Evolutionary conservation across 2,113 vertebrate genomes (phyloP), one percentile per base, ranked within the genome.

Genomic region (Chascanopsetta lugubris): DNA sequence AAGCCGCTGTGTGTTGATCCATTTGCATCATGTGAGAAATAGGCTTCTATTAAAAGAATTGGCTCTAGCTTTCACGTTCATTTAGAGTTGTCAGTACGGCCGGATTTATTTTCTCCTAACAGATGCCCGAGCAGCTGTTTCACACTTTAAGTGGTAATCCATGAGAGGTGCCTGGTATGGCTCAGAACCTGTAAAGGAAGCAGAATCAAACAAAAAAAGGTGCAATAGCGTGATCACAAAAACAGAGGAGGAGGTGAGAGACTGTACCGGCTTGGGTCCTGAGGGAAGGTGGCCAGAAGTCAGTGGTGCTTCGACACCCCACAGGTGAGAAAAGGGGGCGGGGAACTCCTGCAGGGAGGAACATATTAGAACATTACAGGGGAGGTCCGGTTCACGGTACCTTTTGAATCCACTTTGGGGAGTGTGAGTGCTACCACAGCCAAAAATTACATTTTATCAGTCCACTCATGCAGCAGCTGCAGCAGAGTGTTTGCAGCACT

Each of bases 81-180:
- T 59, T 79, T 69, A 38, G 58, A 38, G 32, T 43, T 55, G 65
- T 69, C 70, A 61, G 51, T 61, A 66, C 17, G 3, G 8, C 20
- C 13, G n/a, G 22, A 66, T 61, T 51, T 49, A 75, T 75, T 75
- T 65, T 70, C 45, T 15, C 51, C 30, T 15, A 7, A 48, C 60
- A 45, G 53, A 59, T 48, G 74, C 49, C 66, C 50, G 15, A 69
- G 65, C 24, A 65, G 49, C 55, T 61, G 43, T 45, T 69, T 61
- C 65, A 56, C 49, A 56, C 48, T 56, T 50, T 50, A 61, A 61
- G 50, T 51, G 49, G 18, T 57, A 34, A 70, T 65, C 49, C 10
- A 53, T 79, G 55, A 30, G n/a, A n/a, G n/a, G 12, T 12, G 42
- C n/a, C 27, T 3, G 60, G 36, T 13, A 36, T 29, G 17, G 29